Base-by-base conservation (phyloP, 2,113 vertebrate species). In the Etia nguti region DNA sequence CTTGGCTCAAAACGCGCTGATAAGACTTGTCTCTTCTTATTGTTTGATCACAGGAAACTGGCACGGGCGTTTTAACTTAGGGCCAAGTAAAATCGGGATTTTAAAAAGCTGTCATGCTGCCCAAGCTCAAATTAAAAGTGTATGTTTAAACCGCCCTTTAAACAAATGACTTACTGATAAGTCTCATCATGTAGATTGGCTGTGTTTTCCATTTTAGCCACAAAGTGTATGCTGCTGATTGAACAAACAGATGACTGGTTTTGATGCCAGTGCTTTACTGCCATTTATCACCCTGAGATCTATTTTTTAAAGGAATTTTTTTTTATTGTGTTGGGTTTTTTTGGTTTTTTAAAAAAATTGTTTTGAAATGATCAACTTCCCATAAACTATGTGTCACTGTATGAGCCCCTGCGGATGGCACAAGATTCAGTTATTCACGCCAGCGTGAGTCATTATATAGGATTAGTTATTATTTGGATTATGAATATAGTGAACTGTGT, bases 391-490 rank as follows among this genome's bases (percentile, higher is more conserved):
- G 68, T 80, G 68, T 90, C 20, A 81, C 43, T 13, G 26, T 36
- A 60, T 13, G 48, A 60, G 38, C 50, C 15, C 22, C 34, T 46
- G 75, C n/a, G 4, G 2, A 24, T 38, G 7, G 18, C 6, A 60
- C 16, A 56, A 10, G 38, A 50, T 13, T 31, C 6, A n/a, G n/a
- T 73, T 34, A 41, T 52, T 55, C 20, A 31, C 6, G 26, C 15
- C 22, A 4, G 5, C 15, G 3, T 92, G 81, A 94, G 52, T 93
- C 93, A 94, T 77, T 20, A 41, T 81, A 15, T 29, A 50, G 55
- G 13, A 77, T 87, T 65, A 84, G 82, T 84, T 87, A 56, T 85
- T 26, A 85, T 82, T 56, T 46, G 36, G 13, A 84, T 92, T 86
- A 22, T 89, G 68, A 79, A 81, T 86, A 80, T 22, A 7, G 26